These are phyloP conservation scores for Panzeria rudis DNA, from an alignment of 2,888 invertebrate genomes.

Conservation along the genomic window DNA sequence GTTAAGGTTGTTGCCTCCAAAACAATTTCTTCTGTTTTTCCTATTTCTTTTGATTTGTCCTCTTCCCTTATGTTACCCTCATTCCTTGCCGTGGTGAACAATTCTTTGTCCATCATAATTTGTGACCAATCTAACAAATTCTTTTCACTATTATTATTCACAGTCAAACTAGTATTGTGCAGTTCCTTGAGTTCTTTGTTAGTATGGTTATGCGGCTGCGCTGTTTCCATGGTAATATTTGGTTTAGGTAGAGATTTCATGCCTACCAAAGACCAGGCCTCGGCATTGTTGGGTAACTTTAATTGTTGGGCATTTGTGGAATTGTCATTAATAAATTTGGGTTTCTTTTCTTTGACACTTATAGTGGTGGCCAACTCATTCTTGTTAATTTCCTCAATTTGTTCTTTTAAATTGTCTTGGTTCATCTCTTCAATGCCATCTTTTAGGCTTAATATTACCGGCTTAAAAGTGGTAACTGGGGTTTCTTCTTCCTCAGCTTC, in stretches of 20 bases:
- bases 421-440: not conserved
- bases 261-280: constrained; percentile 81
- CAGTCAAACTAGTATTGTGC: constrained; percentile 32
- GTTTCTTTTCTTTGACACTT: constrained; percentile 76
- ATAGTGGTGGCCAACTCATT: not conserved
- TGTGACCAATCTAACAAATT: constrained; percentile 81
- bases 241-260: constrained; percentile 78
- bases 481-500: not conserved
- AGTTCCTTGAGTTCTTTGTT: not conserved
- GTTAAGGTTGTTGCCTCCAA: not conserved
- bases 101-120: constrained; percentile 76
- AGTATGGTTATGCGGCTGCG: constrained; percentile 51
- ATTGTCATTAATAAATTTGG: constrained; percentile 80
- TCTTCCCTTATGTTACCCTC: not conserved
- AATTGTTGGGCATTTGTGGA: constrained; percentile 80
- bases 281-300: constrained; percentile 79
- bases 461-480: constrained; percentile 17
- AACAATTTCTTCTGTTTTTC: not conserved
- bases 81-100: constrained; percentile 46
- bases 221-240: constrained; percentile 53
- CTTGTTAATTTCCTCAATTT: not conserved
- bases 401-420: not conserved
- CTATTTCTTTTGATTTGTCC: not conserved
- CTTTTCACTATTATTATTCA: constrained; percentile 76
- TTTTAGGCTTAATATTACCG: constrained; percentile 17